These are phyloP conservation scores for Pollenia labialis DNA, from an alignment of 2,888 invertebrate species.

Conservation along the genomic window DNA sequence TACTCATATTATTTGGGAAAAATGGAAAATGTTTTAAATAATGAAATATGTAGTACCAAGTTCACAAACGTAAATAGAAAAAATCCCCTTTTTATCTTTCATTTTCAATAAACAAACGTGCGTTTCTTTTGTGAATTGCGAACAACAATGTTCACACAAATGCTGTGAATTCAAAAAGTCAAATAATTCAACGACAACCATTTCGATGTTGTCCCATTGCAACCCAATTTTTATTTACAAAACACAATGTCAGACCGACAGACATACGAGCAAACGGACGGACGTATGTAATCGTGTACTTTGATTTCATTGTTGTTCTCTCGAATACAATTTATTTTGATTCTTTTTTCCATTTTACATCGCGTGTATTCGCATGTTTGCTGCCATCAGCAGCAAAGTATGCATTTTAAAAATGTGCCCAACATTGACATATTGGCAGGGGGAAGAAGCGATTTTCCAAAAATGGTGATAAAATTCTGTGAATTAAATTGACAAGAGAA, in stretches of 20 bases:
- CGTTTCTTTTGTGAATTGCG: slow-evolving; percentile 32
- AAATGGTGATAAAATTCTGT: neutral
- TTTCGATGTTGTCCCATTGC: slow-evolving; percentile 63
- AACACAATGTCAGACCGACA: slow-evolving; percentile 6
- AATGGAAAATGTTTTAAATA: slow-evolving; percentile 6
- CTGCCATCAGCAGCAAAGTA: slow-evolving; percentile 35
- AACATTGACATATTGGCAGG: slow-evolving; percentile 1
- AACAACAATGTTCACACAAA: slow-evolving; percentile 65
- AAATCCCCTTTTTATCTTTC: slow-evolving; percentile 40
- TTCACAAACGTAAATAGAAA: neutral
- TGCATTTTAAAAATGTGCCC: neutral
- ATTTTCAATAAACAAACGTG: slow-evolving; percentile 10
- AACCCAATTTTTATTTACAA: slow-evolving; percentile 35
- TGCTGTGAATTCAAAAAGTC: slow-evolving; percentile 70
- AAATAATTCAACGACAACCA: slow-evolving; percentile 69
- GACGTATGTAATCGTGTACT: neutral
- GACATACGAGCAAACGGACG: neutral
- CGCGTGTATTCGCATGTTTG: slow-evolving; percentile 31
- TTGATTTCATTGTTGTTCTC: slow-evolving; percentile 13
- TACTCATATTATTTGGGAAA: neutral
- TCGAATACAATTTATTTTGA: slow-evolving; percentile 33
- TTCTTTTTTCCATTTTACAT: neutral
- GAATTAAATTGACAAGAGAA: too few relatives aligned
- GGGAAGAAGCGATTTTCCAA: slow-evolving; percentile 5
- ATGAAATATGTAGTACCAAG: neutral